phyloP scores from a whole-genome alignment of 2,888 invertebrate genomes.

The Nemurella pictetii region DNA sequence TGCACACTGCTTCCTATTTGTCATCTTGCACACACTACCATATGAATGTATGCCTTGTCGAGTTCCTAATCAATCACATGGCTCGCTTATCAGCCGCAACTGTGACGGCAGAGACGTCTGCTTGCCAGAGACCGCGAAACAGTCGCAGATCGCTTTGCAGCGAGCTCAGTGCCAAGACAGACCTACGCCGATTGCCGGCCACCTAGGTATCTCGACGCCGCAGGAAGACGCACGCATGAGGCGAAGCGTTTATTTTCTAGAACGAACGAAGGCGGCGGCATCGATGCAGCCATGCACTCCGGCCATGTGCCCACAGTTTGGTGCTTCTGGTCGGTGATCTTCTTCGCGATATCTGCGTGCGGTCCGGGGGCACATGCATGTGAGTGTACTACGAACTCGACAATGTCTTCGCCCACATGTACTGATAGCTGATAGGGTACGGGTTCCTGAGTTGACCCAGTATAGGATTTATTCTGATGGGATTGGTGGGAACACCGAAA shows the following conservation, averaged over 20 bases:
- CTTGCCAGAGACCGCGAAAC: not conserved
- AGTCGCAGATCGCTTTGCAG: not conserved
- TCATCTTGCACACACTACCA: not conserved
- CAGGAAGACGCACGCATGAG: not conserved
- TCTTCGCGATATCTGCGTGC: not conserved
- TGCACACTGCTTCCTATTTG: not conserved
- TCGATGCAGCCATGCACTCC: not conserved
- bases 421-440: too few species aligned
- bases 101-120: not conserved
- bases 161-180: not conserved
- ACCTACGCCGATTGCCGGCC: too few species aligned
- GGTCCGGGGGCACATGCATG: not conserved
- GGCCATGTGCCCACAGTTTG: not conserved
- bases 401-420: not conserved
- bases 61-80: not conserved
- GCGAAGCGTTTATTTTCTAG: not conserved
- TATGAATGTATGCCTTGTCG: not conserved
- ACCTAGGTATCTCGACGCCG: not conserved
- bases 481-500: too few species aligned
- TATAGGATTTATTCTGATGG: too few species aligned
- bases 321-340: not conserved
- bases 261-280: not conserved
- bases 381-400: too few species aligned
- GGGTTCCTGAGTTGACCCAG: too few species aligned
- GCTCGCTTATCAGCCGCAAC: not conserved